Conservation (phyloP, 2,113 vertebrate genomes). For the Rattus norvegicus region GRCr8 NC_086022.1:131714001-131714500, state of each 20-base stretch:
- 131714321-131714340: not conserved
- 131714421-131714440: not conserved
- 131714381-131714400: not conserved
- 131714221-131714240: not conserved
- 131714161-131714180: not conserved
- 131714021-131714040: conserved; percentile 28
- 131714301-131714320: not conserved
- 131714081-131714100: not conserved
- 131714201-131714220: not conserved
- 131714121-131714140: not conserved
- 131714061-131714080: not conserved
- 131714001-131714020: conserved; percentile 40
- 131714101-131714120: not conserved
- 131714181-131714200: not conserved
- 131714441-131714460: not conserved
- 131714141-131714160: not conserved
- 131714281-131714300: not conserved
- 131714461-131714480: not conserved
- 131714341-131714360: not conserved
- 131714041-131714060: not conserved
- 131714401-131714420: not conserved
- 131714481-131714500: no score
- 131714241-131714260: not conserved
- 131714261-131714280: not conserved
- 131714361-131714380: not conserved